Conservation (phyloP, 2,113 vertebrate species). For the Ciconia boyciana region DNA sequence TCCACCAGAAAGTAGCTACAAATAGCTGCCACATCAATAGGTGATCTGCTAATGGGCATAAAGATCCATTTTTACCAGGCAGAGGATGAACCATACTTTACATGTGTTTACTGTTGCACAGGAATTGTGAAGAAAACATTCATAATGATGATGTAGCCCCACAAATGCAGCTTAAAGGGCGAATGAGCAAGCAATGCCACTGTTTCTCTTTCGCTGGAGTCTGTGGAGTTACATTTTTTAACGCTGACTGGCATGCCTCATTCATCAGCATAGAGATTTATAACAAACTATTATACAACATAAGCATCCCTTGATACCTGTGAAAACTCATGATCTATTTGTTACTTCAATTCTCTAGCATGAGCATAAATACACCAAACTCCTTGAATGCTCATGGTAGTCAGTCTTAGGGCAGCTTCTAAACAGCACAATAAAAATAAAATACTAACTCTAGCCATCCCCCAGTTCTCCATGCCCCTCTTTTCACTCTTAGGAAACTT, state of each 20-base stretch:
- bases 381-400: fast-evolving
- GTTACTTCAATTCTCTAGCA: neutral
- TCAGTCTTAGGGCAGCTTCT: neutral
- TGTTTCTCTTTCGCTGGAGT: neutral
- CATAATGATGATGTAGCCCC: no score
- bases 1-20: neutral
- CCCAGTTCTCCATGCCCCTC: neutral
- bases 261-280: neutral
- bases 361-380: neutral
- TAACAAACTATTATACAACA: neutral
- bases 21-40: neutral
- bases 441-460: neutral
- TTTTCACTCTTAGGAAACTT: neutral
- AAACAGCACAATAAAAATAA: neutral
- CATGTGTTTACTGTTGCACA: neutral
- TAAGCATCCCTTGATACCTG: neutral
- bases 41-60: neutral
- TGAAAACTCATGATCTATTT: neutral
- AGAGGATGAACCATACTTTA: neutral
- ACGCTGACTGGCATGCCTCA: neutral
- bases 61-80: neutral
- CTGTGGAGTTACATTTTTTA: neutral
- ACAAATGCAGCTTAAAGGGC: neutral
- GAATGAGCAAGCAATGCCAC: neutral
- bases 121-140: neutral